Evolutionary conservation across 2,888 invertebrate species (phyloP), one percentile per base, ranked within the genome.

Genomic region (Rhyacophila evoluta): DNA sequence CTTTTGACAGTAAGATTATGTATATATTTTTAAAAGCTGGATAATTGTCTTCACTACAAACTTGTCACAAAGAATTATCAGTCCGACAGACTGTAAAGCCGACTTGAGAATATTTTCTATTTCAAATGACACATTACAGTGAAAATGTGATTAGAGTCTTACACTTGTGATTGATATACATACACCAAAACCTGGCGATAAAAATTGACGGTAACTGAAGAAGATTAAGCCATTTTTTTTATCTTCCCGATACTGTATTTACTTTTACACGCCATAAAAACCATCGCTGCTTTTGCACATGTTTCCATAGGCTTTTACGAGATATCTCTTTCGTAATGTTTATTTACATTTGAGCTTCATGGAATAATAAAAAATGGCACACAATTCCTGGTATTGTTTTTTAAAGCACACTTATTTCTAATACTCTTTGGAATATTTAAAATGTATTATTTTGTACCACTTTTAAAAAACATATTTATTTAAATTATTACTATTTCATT

Each of bases 341-440:
- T 55, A 55, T 55, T 55, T 55, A 19, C 55, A 55, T 55, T 55
- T 55, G 1, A 55, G 55, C 55, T 55, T 55, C 19, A 55, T 55
- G 25, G 55, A 8, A 33, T 15, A 8, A 55, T 55, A 25, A 55
- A 55, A 55, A 55, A 19, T n/a, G n/a, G n/a, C n/a, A n/a, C n/a
- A n/a, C n/a, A n/a, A n/a, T n/a, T n/a, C 25, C 19, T 55, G 15
- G 25, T 8, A 55, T 55, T 19, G 55, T 55, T 25, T 55, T 55
- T 55, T 25, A 10, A 55, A 19, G 8, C 55, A 55, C n/a, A n/a
- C n/a, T n/a, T n/a, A n/a, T n/a, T n/a, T n/a, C n/a, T n/a, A n/a
- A n/a, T n/a, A n/a, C n/a, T n/a, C n/a, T n/a, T n/a, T n/a, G n/a
- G n/a, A n/a, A n/a, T n/a, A n/a, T n/a, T n/a, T n/a, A n/a, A n/a